Evolutionary conservation across 2,797 vertebrate genomes (phyloP), one percentile per base, ranked within the genome.

Genomic region (Muscicapa striata): DNA sequence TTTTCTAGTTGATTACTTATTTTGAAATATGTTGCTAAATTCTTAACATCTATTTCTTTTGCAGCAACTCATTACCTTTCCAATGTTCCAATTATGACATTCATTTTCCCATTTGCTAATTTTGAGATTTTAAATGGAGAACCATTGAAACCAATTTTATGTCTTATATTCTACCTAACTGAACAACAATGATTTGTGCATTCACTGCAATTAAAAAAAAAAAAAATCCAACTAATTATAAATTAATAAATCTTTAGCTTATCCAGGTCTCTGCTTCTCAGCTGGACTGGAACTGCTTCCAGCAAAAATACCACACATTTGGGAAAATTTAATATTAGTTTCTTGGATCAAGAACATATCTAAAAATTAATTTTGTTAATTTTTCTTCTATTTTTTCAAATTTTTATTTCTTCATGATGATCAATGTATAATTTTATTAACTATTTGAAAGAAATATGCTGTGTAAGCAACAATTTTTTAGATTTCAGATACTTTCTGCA

Each of bases 51-150:
- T 67, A 4, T 51, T 51, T 64, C 19, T 68, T 62, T 51, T 67
- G 26, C 34, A 75, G 23, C 0, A 72, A 15, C 5, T 21, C 20
- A 15, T 89, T 95, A 89, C 74, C 52, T 96, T 94, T 95, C 51
- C 64, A 86, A 16, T 51, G 14, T 26, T 14, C 8, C 15, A 69
- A 73, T 66, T 89, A 67, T 69, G 73, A 89, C 45, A 66, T 90
- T 87, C 91, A 46, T 34, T 82, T 61, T 69, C 77, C 46, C 6
- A 32, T 87, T 96, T 93, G 26, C 23, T 49, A 40, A 79, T 68
- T 74, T 14, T 67, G 46, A 75, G 15, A 63, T 95, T 94, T 87
- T 58, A 62, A 94, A 91, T 54, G 41, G 41, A 72, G 64, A 91
- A 52, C 1, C 4, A 63, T 18, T 59, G 32, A 62, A 36, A 59